These are phyloP conservation scores for Pardalotus punctatus DNA, from an alignment of 2,113 vertebrate species.

Conservation along the genomic window DNA sequence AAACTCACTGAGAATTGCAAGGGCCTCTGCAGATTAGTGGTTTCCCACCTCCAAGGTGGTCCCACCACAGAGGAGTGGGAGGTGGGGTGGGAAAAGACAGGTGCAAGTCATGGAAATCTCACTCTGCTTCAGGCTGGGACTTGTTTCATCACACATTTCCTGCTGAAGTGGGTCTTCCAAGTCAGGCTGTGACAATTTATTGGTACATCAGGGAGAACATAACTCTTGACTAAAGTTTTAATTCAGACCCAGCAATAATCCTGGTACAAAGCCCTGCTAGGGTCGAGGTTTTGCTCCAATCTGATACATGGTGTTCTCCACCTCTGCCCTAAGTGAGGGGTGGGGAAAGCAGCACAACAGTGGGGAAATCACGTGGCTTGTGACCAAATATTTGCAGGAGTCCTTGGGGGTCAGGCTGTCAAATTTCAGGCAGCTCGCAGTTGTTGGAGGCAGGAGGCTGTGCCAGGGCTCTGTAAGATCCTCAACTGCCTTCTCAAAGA, in stretches of 20 bases:
- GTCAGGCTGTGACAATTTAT: rapidly evolving
- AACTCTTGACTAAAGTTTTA: neutral
- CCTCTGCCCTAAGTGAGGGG: rapidly evolving
- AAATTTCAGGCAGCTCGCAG: neutral
- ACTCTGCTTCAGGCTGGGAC: rapidly evolving
- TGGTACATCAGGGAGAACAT: rapidly evolving
- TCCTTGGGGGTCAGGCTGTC: neutral
- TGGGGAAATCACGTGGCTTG: neutral
- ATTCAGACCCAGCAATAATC: neutral
- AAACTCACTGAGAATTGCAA: neutral
- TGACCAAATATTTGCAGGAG: slow-evolving; percentile 56
- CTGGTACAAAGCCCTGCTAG: neutral
- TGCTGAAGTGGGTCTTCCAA: neutral
- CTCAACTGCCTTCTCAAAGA: neutral
- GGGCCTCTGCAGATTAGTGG: neutral
- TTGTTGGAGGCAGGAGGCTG: neutral
- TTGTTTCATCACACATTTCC: rapidly evolving
- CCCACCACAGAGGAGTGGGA: neutral
- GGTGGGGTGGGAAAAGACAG: neutral
- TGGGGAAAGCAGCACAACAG: rapidly evolving
- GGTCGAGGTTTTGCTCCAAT: neutral
- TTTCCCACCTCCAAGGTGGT: neutral
- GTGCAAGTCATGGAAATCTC: rapidly evolving
- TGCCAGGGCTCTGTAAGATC: neutral
- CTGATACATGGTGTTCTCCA: neutral